These are phyloP conservation scores for Diaprepes abbreviatus DNA, from an alignment of 2,888 invertebrate species.

Conservation along the genomic window DNA sequence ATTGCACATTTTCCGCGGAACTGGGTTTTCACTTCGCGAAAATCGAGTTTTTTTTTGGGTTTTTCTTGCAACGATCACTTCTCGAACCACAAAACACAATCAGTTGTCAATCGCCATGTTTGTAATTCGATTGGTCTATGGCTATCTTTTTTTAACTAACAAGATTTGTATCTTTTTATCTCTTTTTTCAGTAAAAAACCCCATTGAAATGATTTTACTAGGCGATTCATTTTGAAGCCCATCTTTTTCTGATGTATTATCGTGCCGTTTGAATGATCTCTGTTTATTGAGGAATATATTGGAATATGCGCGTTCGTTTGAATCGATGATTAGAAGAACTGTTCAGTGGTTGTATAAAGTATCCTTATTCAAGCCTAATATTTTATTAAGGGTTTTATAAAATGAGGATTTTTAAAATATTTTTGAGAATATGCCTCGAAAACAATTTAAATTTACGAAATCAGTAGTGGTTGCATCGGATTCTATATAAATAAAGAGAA, in stretches of 20 bases:
- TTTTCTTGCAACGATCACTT: constrained; percentile 54
- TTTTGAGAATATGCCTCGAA: too few relatives aligned
- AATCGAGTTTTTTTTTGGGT: constrained; percentile 50
- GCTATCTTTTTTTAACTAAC: constrained; percentile 6
- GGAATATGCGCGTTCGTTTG: constrained; percentile 19
- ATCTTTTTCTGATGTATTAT: constrained; percentile 6
- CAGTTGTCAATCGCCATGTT: constrained; percentile 56
- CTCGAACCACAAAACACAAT: constrained; percentile 56
- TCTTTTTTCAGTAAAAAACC: constrained; percentile 17
- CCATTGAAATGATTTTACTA: background rate
- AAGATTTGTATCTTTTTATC: background rate
- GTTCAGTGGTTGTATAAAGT: constrained; percentile 5
- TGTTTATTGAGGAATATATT: background rate
- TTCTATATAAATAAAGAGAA: too few relatives aligned
- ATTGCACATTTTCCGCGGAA: constrained; percentile 58
- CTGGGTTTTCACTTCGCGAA: constrained; percentile 48
- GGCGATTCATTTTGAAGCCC: background rate
- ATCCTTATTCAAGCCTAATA: background rate
- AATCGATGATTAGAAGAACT: constrained; percentile 24
- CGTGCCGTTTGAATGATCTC: background rate
- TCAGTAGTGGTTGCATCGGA: too few relatives aligned
- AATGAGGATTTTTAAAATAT: too few relatives aligned
- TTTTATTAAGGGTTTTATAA: too few relatives aligned
- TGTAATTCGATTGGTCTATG: constrained; percentile 18
- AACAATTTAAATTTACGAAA: too few relatives aligned